Evolutionary conservation across 2,888 invertebrate genomes (phyloP), one percentile per base, ranked within the genome.

Genomic region (Cecidostiba fungosa): DNA sequence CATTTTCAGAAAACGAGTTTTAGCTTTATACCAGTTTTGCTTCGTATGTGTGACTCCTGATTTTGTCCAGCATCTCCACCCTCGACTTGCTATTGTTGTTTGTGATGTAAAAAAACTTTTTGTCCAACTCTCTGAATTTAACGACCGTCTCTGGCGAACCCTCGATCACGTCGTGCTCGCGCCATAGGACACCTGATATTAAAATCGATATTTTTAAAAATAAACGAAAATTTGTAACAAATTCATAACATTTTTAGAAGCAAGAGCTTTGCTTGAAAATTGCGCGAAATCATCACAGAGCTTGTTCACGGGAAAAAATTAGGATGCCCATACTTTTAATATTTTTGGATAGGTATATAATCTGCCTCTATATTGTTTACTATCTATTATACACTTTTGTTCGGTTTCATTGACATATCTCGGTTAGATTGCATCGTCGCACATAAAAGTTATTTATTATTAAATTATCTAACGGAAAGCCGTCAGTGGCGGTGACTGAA

Each of bases 41-140:
- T 69, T 94, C 92, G 91, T 95, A 96, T 14, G 95, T 95, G 43
- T 96, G 91, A 39, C 92, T 92, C 72, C 92, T 92, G 90, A 95
- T 95, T 90, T 96, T 96, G 59, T 94, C 92, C 1, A 94, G 93
- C 91, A 95, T 95, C 84, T 95, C 95, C 3, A 93, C 92, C 83
- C 95, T 93, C 0, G 95, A 95, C 90, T 95, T 95, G 0, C 95
- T 95, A 88, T 96, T 96, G 91, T 96, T 96, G 90, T 96, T 96
- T 5, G 96, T 96, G 12, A 96, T 94, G 89, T 95, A 96, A 88
- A 95, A 95, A 12, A 96, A 94, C 86, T 93, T 94, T 91, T 96
- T 96, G 0, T 95, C 95, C 86, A 94, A 73, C 23, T 93, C 89
- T 87, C 94, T 93, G 1, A 95, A 91, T 26, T 93, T 93, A 47